Evolutionary conservation across 2,113 vertebrate genomes (phyloP).

Genomic region (Pantherophis guttatus): DNA sequence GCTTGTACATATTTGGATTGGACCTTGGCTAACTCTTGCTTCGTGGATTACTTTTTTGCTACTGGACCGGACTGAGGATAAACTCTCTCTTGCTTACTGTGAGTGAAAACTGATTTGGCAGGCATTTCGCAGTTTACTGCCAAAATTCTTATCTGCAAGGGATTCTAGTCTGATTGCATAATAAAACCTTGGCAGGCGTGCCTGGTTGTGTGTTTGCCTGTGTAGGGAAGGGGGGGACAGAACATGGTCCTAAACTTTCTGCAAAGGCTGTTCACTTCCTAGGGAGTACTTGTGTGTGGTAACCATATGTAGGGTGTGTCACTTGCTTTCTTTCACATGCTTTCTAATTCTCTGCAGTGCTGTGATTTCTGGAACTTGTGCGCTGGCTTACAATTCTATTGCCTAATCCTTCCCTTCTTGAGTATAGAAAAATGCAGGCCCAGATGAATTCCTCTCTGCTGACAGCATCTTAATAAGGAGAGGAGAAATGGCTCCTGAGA

Average conservation of each 20-base stretch:
- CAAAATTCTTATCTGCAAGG: too few species aligned
- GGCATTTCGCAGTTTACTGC: too few species aligned
- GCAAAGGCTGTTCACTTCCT: not conserved
- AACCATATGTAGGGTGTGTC: not conserved
- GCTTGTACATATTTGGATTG: too few species aligned
- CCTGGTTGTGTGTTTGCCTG: too few species aligned
- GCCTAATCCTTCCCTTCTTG: not conserved
- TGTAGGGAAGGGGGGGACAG: too few species aligned
- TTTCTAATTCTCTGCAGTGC: not conserved
- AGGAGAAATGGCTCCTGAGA: not conserved
- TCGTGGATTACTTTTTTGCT: too few species aligned
- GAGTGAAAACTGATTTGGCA: too few species aligned
- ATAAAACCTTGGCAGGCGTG: too few species aligned
- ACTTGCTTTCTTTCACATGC: not conserved
- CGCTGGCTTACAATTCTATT: not conserved
- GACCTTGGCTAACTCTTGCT: too few species aligned
- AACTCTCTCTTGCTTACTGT: too few species aligned
- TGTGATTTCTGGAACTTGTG: not conserved
- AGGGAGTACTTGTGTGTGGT: not conserved
- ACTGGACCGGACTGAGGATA: too few species aligned
- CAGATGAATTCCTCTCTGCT: constrained; percentile 27
- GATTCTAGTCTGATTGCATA: too few species aligned
- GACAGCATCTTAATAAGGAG: constrained; percentile 26
- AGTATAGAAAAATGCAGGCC: not conserved
- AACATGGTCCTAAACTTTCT: not conserved